These are phyloP conservation scores for Parnassius smintheus DNA, from an alignment of 2,888 invertebrate genomes.

Conservation along the genomic window DNA sequence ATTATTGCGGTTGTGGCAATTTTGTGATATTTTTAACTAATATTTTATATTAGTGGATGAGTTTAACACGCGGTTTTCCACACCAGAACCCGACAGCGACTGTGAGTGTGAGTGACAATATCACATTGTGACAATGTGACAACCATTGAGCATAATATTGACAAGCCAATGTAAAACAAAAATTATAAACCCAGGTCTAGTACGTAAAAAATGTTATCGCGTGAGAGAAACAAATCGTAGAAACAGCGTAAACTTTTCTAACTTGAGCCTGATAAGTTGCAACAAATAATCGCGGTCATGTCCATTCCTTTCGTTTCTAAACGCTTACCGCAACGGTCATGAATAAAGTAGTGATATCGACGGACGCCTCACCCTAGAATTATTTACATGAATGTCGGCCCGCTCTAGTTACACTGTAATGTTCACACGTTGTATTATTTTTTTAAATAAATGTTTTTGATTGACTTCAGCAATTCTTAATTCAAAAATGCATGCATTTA, in stretches of 20 bases:
- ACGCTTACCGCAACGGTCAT: slow-evolving; percentile 63
- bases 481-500: too few species aligned
- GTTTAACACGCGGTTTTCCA: slow-evolving; percentile 27
- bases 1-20: too few species aligned
- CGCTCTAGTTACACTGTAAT: slow-evolving; percentile 33
- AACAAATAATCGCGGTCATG: slow-evolving; percentile 36
- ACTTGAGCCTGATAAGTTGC: slow-evolving; percentile 12
- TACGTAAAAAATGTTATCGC: slow-evolving; percentile 18
- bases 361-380: slow-evolving; percentile 67
- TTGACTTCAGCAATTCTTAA: background rate
- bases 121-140: too few species aligned
- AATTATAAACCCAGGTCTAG: background rate
- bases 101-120: slow-evolving; percentile 42
- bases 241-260: slow-evolving; percentile 15
- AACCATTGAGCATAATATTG: slow-evolving; percentile 27
- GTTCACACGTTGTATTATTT: slow-evolving; percentile 53
- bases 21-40: too few species aligned
- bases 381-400: slow-evolving; percentile 66
- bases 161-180: slow-evolving; percentile 21
- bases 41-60: background rate
- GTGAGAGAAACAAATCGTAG: slow-evolving; percentile 18
- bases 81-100: slow-evolving; percentile 45
- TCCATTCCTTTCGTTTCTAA: slow-evolving; percentile 55
- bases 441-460: slow-evolving; percentile 35
- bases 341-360: slow-evolving; percentile 78